Evolutionary conservation across 2,113 vertebrate species (phyloP).

Genomic region (Pomatorhinus ruficollis): DNA sequence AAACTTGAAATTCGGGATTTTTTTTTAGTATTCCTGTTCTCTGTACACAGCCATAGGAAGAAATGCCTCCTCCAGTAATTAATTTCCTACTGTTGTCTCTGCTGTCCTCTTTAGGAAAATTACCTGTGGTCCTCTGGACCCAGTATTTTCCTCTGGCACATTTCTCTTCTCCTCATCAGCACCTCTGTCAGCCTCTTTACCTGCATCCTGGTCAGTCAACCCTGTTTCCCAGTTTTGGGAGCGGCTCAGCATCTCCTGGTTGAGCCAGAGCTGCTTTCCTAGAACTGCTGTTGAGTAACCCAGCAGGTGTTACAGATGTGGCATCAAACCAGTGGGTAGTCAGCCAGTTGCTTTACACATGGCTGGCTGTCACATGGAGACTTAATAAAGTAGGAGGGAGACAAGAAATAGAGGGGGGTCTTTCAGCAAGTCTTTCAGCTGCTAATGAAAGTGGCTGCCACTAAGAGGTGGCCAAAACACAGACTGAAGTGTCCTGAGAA

Average conservation of each 20-base stretch:
- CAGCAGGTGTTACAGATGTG: neutral
- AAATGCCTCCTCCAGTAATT: neutral
- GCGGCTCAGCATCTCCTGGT: neutral
- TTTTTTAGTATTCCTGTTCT: neutral
- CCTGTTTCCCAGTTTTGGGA: neutral
- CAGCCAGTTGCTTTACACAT: neutral
- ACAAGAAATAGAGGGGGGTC: neutral
- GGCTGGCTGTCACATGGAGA: neutral
- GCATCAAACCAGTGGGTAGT: neutral
- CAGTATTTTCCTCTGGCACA: neutral
- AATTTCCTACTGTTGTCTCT: neutral
- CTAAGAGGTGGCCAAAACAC: neutral
- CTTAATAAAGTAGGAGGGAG: neutral
- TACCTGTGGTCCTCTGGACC: neutral
- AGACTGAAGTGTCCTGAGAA: neutral
- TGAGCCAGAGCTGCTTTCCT: neutral
- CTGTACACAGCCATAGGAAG: neutral
- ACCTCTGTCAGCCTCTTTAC: neutral
- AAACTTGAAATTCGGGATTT: neutral
- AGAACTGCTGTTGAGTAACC: neutral
- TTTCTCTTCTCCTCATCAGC: neutral
- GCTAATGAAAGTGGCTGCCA: constrained; percentile 8
- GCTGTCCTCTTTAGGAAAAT: neutral
- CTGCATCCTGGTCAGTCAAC: neutral
- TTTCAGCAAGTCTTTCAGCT: neutral